A percentile compares a stretch with the other conserved stretches of the same genome.
phyloP scores from a whole-genome alignment of 2,797 vertebrate genomes.

The Australoheros facetus region DNA sequence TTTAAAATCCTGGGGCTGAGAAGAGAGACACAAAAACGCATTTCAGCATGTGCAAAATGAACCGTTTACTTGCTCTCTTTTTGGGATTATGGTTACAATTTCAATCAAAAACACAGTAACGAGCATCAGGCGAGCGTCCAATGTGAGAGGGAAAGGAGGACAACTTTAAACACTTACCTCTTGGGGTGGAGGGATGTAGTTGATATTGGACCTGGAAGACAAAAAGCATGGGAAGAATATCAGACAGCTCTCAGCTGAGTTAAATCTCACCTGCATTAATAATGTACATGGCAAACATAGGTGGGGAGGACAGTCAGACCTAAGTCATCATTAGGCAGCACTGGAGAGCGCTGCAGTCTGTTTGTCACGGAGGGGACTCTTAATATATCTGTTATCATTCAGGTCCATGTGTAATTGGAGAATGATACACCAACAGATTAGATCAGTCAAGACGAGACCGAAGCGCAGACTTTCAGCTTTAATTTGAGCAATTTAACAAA shows the following conservation, averaged over 20 bases:
- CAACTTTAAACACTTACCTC: slow-evolving; percentile 70
- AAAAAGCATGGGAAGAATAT: slow-evolving; percentile 44
- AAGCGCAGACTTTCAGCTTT: not conserved
- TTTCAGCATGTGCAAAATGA: not conserved
- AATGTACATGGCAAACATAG: slow-evolving; percentile 52
- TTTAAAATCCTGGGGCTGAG: slow-evolving; percentile 90
- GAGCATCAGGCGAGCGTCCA: not conserved
- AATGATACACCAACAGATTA: too few relatives aligned
- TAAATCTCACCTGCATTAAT: slow-evolving; percentile 47
- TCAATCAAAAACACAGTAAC: not conserved
- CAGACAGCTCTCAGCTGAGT: slow-evolving; percentile 58
- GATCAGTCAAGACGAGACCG: not conserved
- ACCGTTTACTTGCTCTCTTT: not conserved
- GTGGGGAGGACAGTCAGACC: slow-evolving; percentile 11
- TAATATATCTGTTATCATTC: too few relatives aligned
- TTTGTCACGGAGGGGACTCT: not conserved
- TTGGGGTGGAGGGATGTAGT: slow-evolving; percentile 80
- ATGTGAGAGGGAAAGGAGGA: not conserved
- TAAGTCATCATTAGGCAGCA: not conserved
- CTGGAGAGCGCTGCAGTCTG: not conserved
- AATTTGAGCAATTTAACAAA: not conserved
- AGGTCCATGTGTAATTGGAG: too few relatives aligned
- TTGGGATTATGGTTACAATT: not conserved
- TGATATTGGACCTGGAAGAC: slow-evolving; percentile 79
- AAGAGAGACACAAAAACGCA: not conserved